These are phyloP conservation scores for Platysternon megacephalum DNA, from an alignment of 2,113 vertebrate genomes.

Conservation along the genomic window DNA sequence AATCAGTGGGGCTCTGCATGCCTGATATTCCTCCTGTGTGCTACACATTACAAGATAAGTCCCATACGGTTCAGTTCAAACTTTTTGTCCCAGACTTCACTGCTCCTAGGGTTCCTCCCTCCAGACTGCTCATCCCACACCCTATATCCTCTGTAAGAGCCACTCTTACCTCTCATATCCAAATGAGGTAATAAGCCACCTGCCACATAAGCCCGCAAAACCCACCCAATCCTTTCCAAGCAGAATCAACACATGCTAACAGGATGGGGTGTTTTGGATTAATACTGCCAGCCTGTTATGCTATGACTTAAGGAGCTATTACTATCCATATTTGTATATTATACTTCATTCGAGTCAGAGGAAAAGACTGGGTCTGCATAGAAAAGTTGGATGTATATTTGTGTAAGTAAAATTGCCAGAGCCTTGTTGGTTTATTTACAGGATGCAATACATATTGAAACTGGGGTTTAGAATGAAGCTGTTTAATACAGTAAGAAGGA, in stretches of 20 bases:
- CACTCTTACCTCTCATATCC: neutral
- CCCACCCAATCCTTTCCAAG: neutral
- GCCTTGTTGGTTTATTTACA: neutral
- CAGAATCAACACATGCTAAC: neutral
- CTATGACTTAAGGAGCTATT: neutral
- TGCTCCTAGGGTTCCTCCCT: neutral
- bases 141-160: neutral
- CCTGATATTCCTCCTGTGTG: neutral
- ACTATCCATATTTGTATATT: fast-evolving
- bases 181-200: neutral
- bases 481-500: neutral
- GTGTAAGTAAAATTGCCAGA: neutral
- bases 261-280: neutral
- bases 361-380: neutral
- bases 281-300: neutral
- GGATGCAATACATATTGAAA: neutral
- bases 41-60: neutral
- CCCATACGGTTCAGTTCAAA: neutral
- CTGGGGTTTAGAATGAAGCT: neutral
- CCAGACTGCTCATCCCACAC: neutral
- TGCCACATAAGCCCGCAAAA: neutral
- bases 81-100: neutral
- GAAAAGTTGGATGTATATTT: neutral
- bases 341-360: neutral
- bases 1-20: neutral